These are phyloP conservation scores for Zaprionus vittiger DNA, from an alignment of 1,140 invertebrate species.

Conservation along the genomic window DNA sequence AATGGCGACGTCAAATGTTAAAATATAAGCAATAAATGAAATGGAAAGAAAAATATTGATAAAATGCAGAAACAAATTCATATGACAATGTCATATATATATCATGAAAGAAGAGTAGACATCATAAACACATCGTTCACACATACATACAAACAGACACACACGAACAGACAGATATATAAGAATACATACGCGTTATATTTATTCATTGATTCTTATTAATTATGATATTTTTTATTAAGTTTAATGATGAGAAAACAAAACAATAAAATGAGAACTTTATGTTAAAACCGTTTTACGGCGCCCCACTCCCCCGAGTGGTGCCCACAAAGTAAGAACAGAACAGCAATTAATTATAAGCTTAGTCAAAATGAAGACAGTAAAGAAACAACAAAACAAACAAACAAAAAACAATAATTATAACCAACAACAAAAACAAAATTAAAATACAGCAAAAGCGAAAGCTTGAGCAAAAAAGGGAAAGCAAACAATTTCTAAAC, in stretches of 20 bases:
- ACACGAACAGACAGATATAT: conserved; percentile 42
- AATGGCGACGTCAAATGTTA: conserved; percentile 61
- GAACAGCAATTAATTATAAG: conserved; percentile 83
- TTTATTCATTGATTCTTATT: conserved; percentile 83
- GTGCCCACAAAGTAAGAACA: conserved; percentile 70
- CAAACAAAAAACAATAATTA: conserved; percentile 39
- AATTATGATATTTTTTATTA: conserved; percentile 78
- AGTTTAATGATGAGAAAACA: conserved; percentile 54
- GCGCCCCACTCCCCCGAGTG: conserved; percentile 10
- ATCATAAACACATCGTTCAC: conserved; percentile 37
- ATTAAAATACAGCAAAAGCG: conserved; percentile 33
- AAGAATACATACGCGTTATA: conserved; percentile 73
- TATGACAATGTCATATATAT: conserved; percentile 38
- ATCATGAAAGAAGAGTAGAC: conserved; percentile 29
- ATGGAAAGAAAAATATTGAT: conserved; percentile 24
- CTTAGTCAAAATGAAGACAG: conserved; percentile 80
- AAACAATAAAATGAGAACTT: conserved; percentile 49
- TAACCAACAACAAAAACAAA: conserved; percentile 38
- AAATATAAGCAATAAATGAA: conserved; percentile 67
- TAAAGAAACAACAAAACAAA: conserved; percentile 50
- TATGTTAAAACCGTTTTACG: conserved; percentile 73
- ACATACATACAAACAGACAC: conserved; percentile 32
- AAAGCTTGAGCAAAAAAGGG: conserved; percentile 29
- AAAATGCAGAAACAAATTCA: conserved; percentile 25
- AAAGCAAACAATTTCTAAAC: conserved; percentile 57